A percentile compares a stretch with the other conserved stretches of the same genome.
Conservation (phyloP, 2,888 invertebrate genomes). For the Pelosia muscerda region DNA sequence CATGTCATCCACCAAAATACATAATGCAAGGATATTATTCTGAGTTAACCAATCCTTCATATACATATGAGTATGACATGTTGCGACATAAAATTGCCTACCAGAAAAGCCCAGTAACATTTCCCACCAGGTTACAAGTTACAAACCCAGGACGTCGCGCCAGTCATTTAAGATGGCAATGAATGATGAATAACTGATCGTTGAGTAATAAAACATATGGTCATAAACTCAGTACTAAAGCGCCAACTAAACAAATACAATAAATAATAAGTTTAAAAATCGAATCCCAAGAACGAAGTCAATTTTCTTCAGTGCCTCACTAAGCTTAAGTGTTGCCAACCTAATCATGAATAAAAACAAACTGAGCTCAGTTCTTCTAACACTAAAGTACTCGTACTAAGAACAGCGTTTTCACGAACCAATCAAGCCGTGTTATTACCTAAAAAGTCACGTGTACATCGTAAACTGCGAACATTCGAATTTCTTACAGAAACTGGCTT, state of each 20-base stretch:
- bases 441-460: constrained; percentile 72
- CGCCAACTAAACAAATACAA: background rate
- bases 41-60: background rate
- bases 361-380: constrained; percentile 21
- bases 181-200: background rate
- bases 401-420: constrained; percentile 57
- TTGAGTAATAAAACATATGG: background rate
- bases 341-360: constrained; percentile 20
- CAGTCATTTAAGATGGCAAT: background rate
- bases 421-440: constrained; percentile 65
- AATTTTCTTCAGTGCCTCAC: background rate
- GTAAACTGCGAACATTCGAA: constrained; percentile 61
- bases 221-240: background rate
- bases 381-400: constrained; percentile 31
- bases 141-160: background rate
- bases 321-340: constrained; percentile 9
- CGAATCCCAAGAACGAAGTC: constrained; percentile 13
- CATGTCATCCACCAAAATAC: too few species aligned
- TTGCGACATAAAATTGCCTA: background rate
- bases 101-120: background rate
- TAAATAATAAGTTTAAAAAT: constrained; percentile 2
- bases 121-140: background rate
- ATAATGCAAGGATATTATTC: too few species aligned
- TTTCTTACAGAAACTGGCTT: constrained; percentile 52
- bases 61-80: background rate